A percentile compares a stretch with the other conserved stretches of the same genome.
Evolutionary conservation across 2,888 invertebrate species (phyloP).

Genomic region (Drosophila mettleri): DNA sequence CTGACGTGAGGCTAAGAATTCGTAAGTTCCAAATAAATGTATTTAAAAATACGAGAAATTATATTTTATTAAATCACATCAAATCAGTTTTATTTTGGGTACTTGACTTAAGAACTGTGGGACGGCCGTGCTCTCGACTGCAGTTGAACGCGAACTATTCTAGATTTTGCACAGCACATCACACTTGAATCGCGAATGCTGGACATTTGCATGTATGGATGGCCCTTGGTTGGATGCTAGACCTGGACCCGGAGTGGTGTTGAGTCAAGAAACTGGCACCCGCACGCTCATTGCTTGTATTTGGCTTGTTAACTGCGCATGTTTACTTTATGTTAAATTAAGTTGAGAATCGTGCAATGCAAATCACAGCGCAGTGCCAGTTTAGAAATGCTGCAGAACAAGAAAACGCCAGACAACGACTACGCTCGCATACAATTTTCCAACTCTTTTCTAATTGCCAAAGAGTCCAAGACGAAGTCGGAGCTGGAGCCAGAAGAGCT

Average conservation of each 20-base stretch:
- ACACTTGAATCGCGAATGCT: constrained; percentile 61
- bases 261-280: constrained; percentile 58
- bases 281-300: constrained; percentile 79
- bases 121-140: background rate
- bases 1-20: no score
- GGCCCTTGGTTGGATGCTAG: constrained; percentile 50
- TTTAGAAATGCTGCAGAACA: constrained; percentile 53
- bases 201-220: constrained; percentile 45
- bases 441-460: constrained; percentile 80
- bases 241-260: constrained; percentile 22
- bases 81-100: no score
- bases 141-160: background rate
- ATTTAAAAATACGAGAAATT: background rate
- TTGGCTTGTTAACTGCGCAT: constrained; percentile 82
- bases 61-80: background rate
- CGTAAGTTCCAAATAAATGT: no score
- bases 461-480: constrained; percentile 48
- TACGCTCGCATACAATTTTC: constrained; percentile 71
- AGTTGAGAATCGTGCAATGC: constrained; percentile 83
- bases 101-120: background rate
- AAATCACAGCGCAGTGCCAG: constrained; percentile 74
- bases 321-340: constrained; percentile 84
- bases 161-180: constrained; percentile 72
- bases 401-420: constrained; percentile 26
- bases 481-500: constrained; percentile 33